A percentile compares a stretch with the other conserved stretches of the same genome.
Conservation (phyloP, 1,140 invertebrate genomes). For the Trachelipus rathkii region DNA sequence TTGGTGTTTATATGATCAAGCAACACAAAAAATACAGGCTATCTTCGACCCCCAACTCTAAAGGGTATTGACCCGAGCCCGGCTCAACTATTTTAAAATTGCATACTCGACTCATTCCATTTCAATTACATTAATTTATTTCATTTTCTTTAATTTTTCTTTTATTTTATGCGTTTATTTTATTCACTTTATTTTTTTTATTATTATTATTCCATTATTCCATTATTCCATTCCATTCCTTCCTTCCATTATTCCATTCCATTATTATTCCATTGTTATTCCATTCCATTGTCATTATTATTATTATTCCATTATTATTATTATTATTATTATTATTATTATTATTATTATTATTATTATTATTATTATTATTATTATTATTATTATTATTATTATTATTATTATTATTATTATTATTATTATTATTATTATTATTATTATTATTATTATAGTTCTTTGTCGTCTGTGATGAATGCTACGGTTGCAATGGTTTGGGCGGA, state of each 20-base stretch:
- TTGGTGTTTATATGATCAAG: too few species aligned
- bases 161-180: too few species aligned
- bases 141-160: not conserved
- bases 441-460: not conserved
- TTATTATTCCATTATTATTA: not conserved
- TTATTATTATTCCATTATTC: too few species aligned
- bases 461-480: not conserved
- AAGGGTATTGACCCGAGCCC: too few species aligned
- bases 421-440: conserved; percentile 5
- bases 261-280: too few species aligned
- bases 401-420: conserved; percentile 4
- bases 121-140: not conserved
- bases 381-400: conserved; percentile 1
- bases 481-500: not conserved
- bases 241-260: not conserved
- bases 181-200: too few species aligned
- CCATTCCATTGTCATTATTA: not conserved
- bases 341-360: conserved; percentile 10
- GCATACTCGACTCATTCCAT: too few species aligned
- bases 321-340: conserved; percentile 7
- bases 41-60: too few species aligned
- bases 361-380: not conserved
- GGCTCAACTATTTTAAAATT: too few species aligned
- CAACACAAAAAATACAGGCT: too few species aligned
- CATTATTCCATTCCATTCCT: not conserved